These are phyloP conservation scores for Ochropleura plecta DNA, from an alignment of 2,888 invertebrate genomes.

Conservation along the genomic window DNA sequence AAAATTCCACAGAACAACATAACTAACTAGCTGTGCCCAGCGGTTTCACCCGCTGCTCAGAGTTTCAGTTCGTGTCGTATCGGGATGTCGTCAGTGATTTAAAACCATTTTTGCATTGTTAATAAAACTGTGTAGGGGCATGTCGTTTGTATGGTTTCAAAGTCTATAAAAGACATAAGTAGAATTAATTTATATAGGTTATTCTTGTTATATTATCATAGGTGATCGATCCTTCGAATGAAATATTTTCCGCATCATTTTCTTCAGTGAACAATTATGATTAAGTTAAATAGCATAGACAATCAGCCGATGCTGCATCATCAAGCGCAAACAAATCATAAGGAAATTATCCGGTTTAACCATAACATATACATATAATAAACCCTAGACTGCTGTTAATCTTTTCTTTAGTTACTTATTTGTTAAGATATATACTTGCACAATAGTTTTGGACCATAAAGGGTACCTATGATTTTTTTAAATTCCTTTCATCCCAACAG, in stretches of 20 bases:
- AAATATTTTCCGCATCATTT: conserved; percentile 15
- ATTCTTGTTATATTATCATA: neutral
- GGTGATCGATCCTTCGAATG: neutral
- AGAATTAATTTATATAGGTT: neutral
- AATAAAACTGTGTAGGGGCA: too few relatives aligned
- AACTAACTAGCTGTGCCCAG: too few relatives aligned
- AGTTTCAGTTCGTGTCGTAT: too few relatives aligned
- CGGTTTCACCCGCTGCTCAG: too few relatives aligned
- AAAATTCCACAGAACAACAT: too few relatives aligned
- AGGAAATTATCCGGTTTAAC: neutral
- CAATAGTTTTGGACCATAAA: neutral
- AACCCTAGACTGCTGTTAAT: conserved; percentile 26
- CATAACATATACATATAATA: neutral
- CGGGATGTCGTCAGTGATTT: too few relatives aligned
- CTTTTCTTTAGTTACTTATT: neutral
- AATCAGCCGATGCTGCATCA: neutral
- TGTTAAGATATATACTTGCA: neutral
- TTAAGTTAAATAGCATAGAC: neutral
- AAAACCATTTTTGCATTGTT: too few relatives aligned
- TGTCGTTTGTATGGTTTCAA: too few relatives aligned
- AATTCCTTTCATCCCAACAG: too few relatives aligned
- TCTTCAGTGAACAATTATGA: neutral
- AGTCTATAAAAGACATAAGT: too few relatives aligned
- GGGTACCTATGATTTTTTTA: too few relatives aligned
- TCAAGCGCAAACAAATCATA: conserved; percentile 20